phyloP scores from a whole-genome alignment of 2,113 vertebrate genomes.

The Laterallus jamaicensis region DNA sequence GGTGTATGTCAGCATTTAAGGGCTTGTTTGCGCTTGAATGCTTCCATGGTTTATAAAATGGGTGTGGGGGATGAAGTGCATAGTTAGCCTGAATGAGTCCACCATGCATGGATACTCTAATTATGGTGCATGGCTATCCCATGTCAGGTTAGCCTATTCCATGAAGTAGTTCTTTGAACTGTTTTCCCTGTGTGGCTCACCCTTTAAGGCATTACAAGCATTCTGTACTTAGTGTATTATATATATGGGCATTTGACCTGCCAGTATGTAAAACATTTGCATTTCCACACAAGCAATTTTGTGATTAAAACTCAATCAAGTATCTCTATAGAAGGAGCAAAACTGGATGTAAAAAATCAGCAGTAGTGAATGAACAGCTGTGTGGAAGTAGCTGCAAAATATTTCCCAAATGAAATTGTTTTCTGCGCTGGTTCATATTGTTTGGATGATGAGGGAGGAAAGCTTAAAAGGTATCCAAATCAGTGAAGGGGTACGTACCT shows the following conservation, averaged over 20 bases:
- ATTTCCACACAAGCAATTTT: too few relatives aligned
- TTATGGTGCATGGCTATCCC: neutral
- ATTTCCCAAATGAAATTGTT: neutral
- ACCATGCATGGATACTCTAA: neutral
- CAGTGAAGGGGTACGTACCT: rapidly evolving
- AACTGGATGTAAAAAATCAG: rapidly evolving
- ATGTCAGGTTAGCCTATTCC: neutral
- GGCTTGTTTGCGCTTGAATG: neutral
- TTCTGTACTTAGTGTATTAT: neutral
- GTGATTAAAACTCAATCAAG: neutral
- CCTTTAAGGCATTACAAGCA: neutral
- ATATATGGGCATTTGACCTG: neutral
- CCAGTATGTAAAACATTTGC: neutral
- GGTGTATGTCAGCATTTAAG: neutral
- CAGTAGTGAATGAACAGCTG: neutral
- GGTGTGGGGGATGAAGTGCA: neutral
- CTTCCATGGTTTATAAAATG: neutral
- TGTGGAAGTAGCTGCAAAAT: neutral
- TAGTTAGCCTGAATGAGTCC: neutral
- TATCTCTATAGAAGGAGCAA: neutral
- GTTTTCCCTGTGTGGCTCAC: neutral
- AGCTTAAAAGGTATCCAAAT: neutral
- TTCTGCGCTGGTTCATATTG: neutral
- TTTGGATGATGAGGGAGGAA: neutral
- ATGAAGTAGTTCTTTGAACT: neutral